These are phyloP conservation scores for Drosophila paranaensis DNA, from an alignment of 2,888 invertebrate species.

Conservation along the genomic window DNA sequence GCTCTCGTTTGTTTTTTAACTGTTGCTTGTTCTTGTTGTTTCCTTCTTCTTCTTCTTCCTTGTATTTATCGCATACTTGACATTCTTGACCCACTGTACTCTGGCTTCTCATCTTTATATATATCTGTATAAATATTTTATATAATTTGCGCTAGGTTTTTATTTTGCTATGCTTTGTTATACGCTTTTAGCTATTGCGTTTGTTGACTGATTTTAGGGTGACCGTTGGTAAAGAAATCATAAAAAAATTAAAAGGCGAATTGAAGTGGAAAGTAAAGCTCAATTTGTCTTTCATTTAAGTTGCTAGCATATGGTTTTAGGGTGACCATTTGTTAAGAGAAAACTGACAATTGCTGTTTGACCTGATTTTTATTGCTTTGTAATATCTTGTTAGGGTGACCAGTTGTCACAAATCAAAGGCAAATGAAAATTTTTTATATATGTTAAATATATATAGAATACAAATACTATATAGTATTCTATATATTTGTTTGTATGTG, in stretches of 20 bases:
- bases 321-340: not conserved
- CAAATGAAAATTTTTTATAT: not conserved
- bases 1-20: slow-evolving; percentile 40
- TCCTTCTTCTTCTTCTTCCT: not conserved
- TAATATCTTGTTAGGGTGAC: slow-evolving; percentile 55
- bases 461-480: too few species aligned
- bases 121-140: slow-evolving; percentile 22
- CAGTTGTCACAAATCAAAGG: slow-evolving; percentile 12
- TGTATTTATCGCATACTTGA: slow-evolving; percentile 17
- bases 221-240: slow-evolving; percentile 1
- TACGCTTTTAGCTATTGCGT: slow-evolving; percentile 35
- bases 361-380: not conserved
- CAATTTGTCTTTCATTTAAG: not conserved
- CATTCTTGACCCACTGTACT: slow-evolving; percentile 40
- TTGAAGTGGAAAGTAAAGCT: slow-evolving; percentile 5
- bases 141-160: slow-evolving; percentile 63
- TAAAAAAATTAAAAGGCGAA: not conserved
- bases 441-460: too few species aligned
- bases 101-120: slow-evolving; percentile 13
- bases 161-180: slow-evolving; percentile 22
- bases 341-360: not conserved
- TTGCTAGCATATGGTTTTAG: not conserved
- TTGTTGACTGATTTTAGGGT: slow-evolving; percentile 22
- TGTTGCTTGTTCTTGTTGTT: slow-evolving; percentile 16
- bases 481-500: too few species aligned